A percentile compares a stretch with the other conserved stretches of the same genome.
These are phyloP conservation scores for Dermatemys mawii DNA, from an alignment of 2,113 vertebrate species.

Conservation along the genomic window DNA sequence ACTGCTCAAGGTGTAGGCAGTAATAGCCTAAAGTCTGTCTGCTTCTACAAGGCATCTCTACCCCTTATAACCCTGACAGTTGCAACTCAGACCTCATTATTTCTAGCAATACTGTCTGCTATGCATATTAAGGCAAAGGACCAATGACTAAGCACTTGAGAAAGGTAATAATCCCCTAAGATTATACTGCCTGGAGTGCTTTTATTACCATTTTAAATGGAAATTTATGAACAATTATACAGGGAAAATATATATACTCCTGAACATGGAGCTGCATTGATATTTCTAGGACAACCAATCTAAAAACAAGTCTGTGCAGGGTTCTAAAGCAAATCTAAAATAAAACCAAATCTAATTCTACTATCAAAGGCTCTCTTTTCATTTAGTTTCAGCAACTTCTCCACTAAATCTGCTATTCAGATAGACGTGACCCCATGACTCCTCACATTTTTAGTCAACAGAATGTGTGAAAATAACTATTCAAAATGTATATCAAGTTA, in stretches of 20 bases:
- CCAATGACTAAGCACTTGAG: background rate
- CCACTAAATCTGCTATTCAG: background rate
- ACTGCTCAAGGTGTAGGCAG: background rate
- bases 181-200: background rate
- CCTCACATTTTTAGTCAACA: background rate
- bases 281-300: background rate
- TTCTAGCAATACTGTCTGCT: background rate
- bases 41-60: background rate
- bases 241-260: background rate
- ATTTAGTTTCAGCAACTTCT: background rate
- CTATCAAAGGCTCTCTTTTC: background rate
- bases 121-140: background rate
- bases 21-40: background rate
- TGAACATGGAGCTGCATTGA: background rate
- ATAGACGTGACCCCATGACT: background rate
- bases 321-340: background rate
- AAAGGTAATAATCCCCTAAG: background rate
- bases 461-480: background rate
- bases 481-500: background rate
- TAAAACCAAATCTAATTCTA: background rate
- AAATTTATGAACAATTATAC: background rate
- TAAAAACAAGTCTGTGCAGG: rapidly evolving
- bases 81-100: background rate
- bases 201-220: background rate
- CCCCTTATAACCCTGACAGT: background rate